Percentiles rank a stretch among this genome's conserved stretches.
These are phyloP conservation scores for Diadema setosum DNA, from an alignment of 35 echinoderm and acorn worm species.

Conservation along the genomic window DNA sequence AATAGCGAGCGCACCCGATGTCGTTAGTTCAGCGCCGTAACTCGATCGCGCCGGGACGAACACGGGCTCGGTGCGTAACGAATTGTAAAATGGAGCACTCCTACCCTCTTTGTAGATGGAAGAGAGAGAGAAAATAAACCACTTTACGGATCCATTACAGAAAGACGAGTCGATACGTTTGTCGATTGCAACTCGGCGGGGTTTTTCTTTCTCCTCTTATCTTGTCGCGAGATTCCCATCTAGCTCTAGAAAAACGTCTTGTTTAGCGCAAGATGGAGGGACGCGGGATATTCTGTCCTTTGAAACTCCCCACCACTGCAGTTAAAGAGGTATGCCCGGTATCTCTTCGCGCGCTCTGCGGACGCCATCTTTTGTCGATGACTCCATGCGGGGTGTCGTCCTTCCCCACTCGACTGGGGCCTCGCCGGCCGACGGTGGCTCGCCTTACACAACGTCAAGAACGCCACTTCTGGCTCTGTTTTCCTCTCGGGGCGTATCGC, in stretches of 20 bases:
- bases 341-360: not conserved
- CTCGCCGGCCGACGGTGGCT: not conserved
- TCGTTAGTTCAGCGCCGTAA: slow-evolving; percentile 22
- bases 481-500: not conserved
- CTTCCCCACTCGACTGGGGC: slow-evolving; percentile 4
- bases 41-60: not conserved
- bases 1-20: slow-evolving; percentile 10
- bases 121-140: slow-evolving; percentile 19
- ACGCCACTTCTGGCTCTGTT: not conserved
- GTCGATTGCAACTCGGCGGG: slow-evolving; percentile 4
- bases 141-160: slow-evolving; percentile 9
- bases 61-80: slow-evolving; percentile 3
- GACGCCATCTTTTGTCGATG: slow-evolving; percentile 7
- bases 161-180: slow-evolving; percentile 26
- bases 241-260: too few species aligned
- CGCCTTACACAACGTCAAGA: not conserved
- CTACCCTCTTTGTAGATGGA: slow-evolving; percentile 8
- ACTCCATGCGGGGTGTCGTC: too few species aligned
- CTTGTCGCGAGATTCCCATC: not conserved
- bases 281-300: too few species aligned
- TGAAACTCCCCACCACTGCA: too few species aligned
- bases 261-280: too few species aligned
- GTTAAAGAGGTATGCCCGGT: too few species aligned
- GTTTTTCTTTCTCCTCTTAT: slow-evolving; percentile 1
- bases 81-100: slow-evolving; percentile 15